A percentile compares a stretch with the other conserved stretches of the same genome.
Conservation (phyloP, 2,888 invertebrate species). For the Ochlodes sylvanus region DNA sequence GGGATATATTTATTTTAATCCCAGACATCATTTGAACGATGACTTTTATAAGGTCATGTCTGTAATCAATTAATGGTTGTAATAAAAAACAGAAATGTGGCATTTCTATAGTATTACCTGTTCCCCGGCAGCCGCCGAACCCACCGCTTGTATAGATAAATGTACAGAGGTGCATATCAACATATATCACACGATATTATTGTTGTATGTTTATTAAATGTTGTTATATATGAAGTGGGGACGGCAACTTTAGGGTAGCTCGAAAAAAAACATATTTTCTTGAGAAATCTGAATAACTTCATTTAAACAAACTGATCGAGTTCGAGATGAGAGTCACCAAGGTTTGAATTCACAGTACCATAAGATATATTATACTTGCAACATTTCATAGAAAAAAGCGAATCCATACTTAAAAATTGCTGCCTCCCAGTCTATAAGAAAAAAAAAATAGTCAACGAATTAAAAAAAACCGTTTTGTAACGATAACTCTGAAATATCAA, state of each 20-base stretch:
- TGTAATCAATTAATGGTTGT: no score
- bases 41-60: no score
- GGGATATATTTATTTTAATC: no score
- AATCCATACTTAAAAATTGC: background rate
- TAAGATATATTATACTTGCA: no score
- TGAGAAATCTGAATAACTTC: no score
- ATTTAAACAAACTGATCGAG: no score
- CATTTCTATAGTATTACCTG: background rate
- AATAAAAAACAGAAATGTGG: no score
- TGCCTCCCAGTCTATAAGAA: slow-evolving; percentile 7
- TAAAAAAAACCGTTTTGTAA: background rate
- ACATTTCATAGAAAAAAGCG: no score
- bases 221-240: slow-evolving; percentile 18
- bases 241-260: background rate
- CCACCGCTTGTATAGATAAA: slow-evolving; percentile 36
- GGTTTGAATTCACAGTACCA: no score
- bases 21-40: no score
- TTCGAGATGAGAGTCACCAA: no score
- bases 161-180: slow-evolving; percentile 67
- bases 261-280: no score
- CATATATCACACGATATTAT: slow-evolving; percentile 62
- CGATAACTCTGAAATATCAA: background rate
- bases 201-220: slow-evolving; percentile 40
- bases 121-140: background rate
- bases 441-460: background rate